These are phyloP conservation scores for Meandrusa payeni DNA, from an alignment of 2,888 invertebrate genomes.

Conservation along the genomic window DNA sequence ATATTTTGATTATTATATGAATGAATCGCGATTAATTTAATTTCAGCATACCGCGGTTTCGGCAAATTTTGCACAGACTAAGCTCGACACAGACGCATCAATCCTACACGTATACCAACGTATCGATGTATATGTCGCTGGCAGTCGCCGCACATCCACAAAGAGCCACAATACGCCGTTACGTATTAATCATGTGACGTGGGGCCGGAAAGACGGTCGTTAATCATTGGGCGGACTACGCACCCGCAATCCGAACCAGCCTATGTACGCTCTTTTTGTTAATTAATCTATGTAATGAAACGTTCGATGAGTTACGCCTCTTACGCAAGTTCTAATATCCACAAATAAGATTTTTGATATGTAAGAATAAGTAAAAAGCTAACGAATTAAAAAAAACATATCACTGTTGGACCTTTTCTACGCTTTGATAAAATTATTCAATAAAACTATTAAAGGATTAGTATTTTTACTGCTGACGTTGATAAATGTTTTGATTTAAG, in stretches of 20 bases:
- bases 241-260: conserved; percentile 59
- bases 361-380: too few species aligned
- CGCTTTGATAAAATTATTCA: too few species aligned
- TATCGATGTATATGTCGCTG: conserved; percentile 4
- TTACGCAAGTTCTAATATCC: too few species aligned
- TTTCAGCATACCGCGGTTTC: too few species aligned
- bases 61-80: not conserved
- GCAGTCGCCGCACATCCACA: conserved; percentile 30
- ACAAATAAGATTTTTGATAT: too few species aligned
- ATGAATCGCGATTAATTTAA: too few species aligned
- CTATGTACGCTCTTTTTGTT: conserved; percentile 68
- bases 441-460: too few species aligned
- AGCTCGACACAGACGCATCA: conserved; percentile 20
- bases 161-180: conserved; percentile 51
- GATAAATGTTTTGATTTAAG: too few species aligned
- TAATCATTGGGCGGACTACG: conserved; percentile 68
- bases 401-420: too few species aligned
- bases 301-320: conserved; percentile 18
- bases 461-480: too few species aligned
- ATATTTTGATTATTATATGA: too few species aligned
- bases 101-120: not conserved
- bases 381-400: too few species aligned
- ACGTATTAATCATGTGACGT: conserved; percentile 75
- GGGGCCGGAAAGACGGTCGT: conserved; percentile 63
- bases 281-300: conserved; percentile 55